Evolutionary conservation across 1,140 invertebrate genomes (phyloP).

Genomic region (Cydia pomonella): DNA sequence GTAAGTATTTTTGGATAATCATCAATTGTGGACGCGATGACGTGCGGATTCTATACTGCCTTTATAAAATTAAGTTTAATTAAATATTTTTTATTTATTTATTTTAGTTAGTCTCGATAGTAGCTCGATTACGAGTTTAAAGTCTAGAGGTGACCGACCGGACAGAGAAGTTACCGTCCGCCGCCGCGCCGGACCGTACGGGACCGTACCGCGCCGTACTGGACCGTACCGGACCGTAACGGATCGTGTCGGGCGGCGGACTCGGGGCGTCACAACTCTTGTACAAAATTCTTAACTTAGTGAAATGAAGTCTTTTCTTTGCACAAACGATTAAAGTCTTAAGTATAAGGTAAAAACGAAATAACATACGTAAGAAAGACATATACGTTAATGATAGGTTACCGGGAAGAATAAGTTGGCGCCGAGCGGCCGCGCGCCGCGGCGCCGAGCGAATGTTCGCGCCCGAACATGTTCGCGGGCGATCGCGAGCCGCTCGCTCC

Average conservation of each 20-base stretch:
- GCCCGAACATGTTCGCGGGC: not conserved
- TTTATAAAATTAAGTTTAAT: not conserved
- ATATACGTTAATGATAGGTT: constrained; percentile 79
- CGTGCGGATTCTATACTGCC: not conserved
- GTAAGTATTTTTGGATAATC: not conserved
- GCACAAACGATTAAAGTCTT: constrained; percentile 60
- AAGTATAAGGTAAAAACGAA: constrained; percentile 75
- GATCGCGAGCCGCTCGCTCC: constrained; percentile 5
- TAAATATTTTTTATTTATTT: not conserved
- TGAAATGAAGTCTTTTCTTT: constrained; percentile 56
- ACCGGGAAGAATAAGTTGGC: constrained; percentile 73
- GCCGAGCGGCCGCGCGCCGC: constrained; percentile 43
- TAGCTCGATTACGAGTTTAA: not conserved
- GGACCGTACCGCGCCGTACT: not conserved
- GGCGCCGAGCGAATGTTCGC: constrained; percentile 38
- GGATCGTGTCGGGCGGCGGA: constrained; percentile 10
- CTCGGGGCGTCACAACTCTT: constrained; percentile 40
- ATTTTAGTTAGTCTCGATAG: not conserved
- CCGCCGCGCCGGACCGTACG: not conserved
- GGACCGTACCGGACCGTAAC: not conserved
- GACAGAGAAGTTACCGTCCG: constrained; percentile 9
- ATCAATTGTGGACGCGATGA: not conserved
- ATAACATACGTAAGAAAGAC: constrained; percentile 81
- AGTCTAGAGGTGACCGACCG: constrained; percentile 14
- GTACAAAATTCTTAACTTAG: constrained; percentile 55